A percentile compares a stretch with the other conserved stretches of the same genome.
Conservation (phyloP, 2,888 invertebrate genomes). For the Capitulum mitella region DNA sequence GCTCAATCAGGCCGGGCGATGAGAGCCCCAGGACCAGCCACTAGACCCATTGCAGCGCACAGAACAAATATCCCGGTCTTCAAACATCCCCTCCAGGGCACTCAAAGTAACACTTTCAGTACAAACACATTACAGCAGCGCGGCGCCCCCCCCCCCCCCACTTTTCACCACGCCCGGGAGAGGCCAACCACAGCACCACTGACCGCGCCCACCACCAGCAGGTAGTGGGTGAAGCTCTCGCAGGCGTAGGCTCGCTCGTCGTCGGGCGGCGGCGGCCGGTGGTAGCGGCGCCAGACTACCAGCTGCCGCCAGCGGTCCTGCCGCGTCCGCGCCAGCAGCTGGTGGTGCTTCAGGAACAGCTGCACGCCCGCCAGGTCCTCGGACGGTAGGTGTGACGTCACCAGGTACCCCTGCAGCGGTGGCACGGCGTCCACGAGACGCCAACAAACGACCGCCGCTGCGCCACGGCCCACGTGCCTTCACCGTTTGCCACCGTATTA, state of each 20-base stretch:
- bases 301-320: not conserved
- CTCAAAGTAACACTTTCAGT: too few species aligned
- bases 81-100: too few species aligned
- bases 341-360: not conserved
- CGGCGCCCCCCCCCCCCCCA: not conserved
- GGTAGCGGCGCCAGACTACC: constrained; percentile 3
- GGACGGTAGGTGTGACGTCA: not conserved
- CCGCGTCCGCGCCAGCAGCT: not conserved
- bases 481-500: too few species aligned
- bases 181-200: not conserved
- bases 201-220: constrained; percentile 13
- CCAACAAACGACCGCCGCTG: too few species aligned
- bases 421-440: too few species aligned
- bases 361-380: not conserved
- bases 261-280: not conserved
- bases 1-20: too few species aligned
- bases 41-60: too few species aligned
- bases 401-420: not conserved
- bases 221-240: not conserved
- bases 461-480: too few species aligned
- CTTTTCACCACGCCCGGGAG: not conserved
- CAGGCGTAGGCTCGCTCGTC: not conserved
- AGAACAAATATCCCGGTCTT: too few species aligned
- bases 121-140: too few species aligned
- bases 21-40: too few species aligned